These are phyloP conservation scores for Lithophane socia DNA, from an alignment of 2,888 invertebrate genomes.

Conservation along the genomic window DNA sequence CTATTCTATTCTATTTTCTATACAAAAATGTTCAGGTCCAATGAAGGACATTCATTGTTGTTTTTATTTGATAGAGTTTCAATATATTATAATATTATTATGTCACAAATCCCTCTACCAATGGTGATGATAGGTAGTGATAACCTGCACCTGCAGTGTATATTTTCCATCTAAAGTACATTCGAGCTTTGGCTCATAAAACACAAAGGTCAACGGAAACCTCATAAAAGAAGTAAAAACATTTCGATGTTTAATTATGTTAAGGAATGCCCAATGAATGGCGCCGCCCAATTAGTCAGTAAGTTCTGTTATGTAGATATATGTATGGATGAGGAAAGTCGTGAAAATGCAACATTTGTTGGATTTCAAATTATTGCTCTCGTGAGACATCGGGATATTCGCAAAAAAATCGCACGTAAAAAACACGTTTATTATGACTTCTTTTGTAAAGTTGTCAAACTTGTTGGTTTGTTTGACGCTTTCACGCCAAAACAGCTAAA, in stretches of 20 bases:
- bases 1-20: too few relatives aligned
- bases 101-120: too few relatives aligned
- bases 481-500: too few relatives aligned
- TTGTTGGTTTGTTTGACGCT: too few relatives aligned
- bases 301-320: not conserved
- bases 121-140: too few relatives aligned
- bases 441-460: not conserved
- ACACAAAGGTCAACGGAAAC: conserved; percentile 20
- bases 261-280: conserved; percentile 13
- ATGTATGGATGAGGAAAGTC: not conserved
- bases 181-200: conserved; percentile 28
- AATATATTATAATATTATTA: too few relatives aligned
- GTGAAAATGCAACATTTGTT: not conserved
- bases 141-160: not conserved
- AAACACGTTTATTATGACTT: not conserved
- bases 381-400: not conserved
- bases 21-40: too few relatives aligned
- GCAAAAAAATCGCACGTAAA: not conserved
- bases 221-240: conserved; percentile 25
- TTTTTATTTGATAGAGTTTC: too few relatives aligned
- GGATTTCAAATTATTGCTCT: not conserved
- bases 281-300: conserved; percentile 21
- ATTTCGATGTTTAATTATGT: conserved; percentile 29
- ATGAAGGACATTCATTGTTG: too few relatives aligned
- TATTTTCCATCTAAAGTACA: not conserved